Evolutionary conservation across 2,888 invertebrate genomes (phyloP).

Genomic region (Zootermopsis nevadensis): DNA sequence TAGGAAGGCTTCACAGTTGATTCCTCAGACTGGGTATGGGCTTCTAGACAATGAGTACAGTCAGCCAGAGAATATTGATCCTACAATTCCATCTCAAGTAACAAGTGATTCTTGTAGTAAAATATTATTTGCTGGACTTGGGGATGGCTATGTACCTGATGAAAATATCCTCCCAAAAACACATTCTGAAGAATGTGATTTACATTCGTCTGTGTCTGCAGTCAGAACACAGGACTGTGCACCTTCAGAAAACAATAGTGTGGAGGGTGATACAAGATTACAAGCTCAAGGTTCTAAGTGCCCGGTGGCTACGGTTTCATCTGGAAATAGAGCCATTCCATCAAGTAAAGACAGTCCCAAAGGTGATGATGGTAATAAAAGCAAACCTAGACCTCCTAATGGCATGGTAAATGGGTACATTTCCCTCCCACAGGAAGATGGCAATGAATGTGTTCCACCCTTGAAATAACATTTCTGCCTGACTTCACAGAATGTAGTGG

Average conservation of each 20-base stretch:
- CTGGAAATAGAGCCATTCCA: neutral
- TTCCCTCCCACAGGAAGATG: conserved; percentile 1
- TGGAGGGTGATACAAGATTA: neutral
- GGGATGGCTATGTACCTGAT: neutral
- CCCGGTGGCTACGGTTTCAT: neutral
- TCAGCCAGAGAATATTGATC: neutral
- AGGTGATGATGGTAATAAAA: neutral
- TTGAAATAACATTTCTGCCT: conserved; percentile 6
- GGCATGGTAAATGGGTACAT: conserved; percentile 34
- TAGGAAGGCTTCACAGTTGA: neutral
- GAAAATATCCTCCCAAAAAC: neutral
- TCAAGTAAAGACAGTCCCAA: neutral
- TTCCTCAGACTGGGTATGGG: conserved; percentile 6
- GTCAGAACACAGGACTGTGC: neutral
- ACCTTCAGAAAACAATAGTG: neutral
- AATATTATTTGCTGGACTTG: neutral
- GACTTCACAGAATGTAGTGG: neutral
- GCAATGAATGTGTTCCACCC: neutral
- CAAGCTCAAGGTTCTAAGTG: neutral
- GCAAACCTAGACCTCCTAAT: conserved; percentile 14
- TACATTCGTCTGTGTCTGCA: neutral
- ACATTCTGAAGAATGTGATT: neutral
- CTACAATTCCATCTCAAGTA: neutral
- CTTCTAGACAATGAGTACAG: neutral
- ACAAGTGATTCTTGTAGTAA: neutral